phyloP scores from a whole-genome alignment of 2,888 invertebrate species.

The Cheilosia grossa region DNA sequence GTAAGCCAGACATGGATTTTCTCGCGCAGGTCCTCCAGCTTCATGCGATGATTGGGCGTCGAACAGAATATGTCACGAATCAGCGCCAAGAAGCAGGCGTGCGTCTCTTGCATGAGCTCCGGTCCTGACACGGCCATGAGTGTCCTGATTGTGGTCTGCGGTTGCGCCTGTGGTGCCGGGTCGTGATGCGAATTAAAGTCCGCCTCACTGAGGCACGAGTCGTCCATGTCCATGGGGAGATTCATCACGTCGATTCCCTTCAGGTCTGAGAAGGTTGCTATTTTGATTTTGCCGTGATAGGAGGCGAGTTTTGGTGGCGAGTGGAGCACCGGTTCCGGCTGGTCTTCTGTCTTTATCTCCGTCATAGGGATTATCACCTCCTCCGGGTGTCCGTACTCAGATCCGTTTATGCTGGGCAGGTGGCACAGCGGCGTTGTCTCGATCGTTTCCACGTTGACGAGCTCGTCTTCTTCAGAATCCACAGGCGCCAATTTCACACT shows the following conservation, averaged over 20 bases:
- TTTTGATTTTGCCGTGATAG: slow-evolving; percentile 67
- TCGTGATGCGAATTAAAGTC: slow-evolving; percentile 60
- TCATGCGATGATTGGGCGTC: slow-evolving; percentile 92
- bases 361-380: slow-evolving; percentile 63
- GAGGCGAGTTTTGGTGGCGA: slow-evolving; percentile 57
- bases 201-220: slow-evolving; percentile 78
- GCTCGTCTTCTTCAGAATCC: slow-evolving; percentile 63
- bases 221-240: slow-evolving; percentile 89
- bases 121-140: slow-evolving; percentile 78
- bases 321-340: slow-evolving; percentile 17
- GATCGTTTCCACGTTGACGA: slow-evolving; percentile 61
- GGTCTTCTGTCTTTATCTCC: slow-evolving; percentile 51
- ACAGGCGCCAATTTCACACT: background rate
- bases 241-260: slow-evolving; percentile 90
- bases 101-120: slow-evolving; percentile 90
- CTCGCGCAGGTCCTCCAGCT: slow-evolving; percentile 89
- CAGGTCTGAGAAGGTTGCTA: slow-evolving; percentile 82
- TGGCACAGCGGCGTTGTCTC: slow-evolving; percentile 53
- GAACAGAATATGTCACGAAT: slow-evolving; percentile 94
- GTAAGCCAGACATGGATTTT: slow-evolving; percentile 89
- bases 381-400: slow-evolving; percentile 50
- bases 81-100: slow-evolving; percentile 93
- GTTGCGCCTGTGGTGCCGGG: slow-evolving; percentile 12
- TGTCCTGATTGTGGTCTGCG: slow-evolving; percentile 13
- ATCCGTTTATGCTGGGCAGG: slow-evolving; percentile 57